Conservation (phyloP, 2,797 vertebrate genomes). For the Neolamprologus multifasciatus region DNA sequence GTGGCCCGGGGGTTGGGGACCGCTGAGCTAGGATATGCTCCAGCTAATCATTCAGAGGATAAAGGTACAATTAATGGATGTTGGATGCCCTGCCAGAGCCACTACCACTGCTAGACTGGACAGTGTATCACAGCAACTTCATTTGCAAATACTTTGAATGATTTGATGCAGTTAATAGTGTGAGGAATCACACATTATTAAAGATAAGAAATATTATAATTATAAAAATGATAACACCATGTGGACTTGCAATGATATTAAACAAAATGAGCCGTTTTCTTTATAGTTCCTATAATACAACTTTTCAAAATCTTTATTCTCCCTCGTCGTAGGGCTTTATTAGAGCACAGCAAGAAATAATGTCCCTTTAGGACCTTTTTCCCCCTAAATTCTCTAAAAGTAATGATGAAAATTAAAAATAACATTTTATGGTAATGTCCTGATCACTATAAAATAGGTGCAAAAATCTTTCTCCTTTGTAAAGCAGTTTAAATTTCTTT, state of each 20-base stretch:
- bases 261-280: background rate
- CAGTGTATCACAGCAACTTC: background rate
- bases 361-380: background rate
- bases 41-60: background rate
- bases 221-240: background rate
- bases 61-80: background rate
- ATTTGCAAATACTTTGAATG: background rate
- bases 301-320: background rate
- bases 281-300: background rate
- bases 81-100: background rate
- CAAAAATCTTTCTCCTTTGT: background rate
- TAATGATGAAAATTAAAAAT: background rate
- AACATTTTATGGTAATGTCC: background rate
- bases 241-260: background rate
- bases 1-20: no score
- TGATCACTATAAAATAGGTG: background rate
- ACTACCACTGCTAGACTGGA: conserved; percentile 19
- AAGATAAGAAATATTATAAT: background rate
- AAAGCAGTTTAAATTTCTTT: background rate
- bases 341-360: background rate
- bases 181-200: background rate
- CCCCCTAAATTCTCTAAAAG: background rate
- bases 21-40: background rate
- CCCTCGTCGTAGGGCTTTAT: accelerated
- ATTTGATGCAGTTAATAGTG: conserved; percentile 1